phyloP scores from a whole-genome alignment of 2,888 invertebrate species.

The Agonopterix subpropinquella region DNA sequence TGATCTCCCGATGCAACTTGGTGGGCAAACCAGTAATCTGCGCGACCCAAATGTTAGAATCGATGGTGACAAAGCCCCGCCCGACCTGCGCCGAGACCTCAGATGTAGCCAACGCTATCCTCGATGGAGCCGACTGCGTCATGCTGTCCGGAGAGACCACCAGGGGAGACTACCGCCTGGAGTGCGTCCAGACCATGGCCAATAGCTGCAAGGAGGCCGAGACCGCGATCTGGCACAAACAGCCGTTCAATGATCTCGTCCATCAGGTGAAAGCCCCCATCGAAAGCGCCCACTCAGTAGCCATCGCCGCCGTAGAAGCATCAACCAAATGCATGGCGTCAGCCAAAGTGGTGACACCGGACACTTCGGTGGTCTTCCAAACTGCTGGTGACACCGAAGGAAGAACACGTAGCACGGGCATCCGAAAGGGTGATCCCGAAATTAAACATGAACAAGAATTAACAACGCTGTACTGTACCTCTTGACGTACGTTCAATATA shows the following conservation, averaged over 20 bases:
- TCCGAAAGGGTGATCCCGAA: too few species aligned
- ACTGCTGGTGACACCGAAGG: too few species aligned
- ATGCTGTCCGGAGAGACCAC: constrained; percentile 99
- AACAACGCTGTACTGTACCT: too few species aligned
- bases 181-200: constrained; percentile 92
- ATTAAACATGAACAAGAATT: too few species aligned
- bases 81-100: constrained; percentile 97
- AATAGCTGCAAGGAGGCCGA: constrained; percentile 98
- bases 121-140: constrained; percentile 98
- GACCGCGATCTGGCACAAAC: constrained; percentile 94
- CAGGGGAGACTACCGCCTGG: constrained; percentile 96
- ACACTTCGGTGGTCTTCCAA: too few species aligned
- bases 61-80: constrained; percentile 98
- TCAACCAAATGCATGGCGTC: constrained; percentile 91
- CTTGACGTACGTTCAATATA: too few species aligned
- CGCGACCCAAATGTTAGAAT: constrained; percentile 99
- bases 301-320: constrained; percentile 96
- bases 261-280: constrained; percentile 76
- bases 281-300: constrained; percentile 93
- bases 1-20: constrained; percentile 98
- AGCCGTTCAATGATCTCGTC: constrained; percentile 89
- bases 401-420: too few species aligned
- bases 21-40: constrained; percentile 98
- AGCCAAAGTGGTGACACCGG: constrained; percentile 91
- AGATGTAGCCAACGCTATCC: constrained; percentile 97